Evolutionary conservation across 2,888 invertebrate genomes (phyloP), one percentile per base, ranked within the genome.

Genomic region (Prosopocoilus inquinatus): DNA sequence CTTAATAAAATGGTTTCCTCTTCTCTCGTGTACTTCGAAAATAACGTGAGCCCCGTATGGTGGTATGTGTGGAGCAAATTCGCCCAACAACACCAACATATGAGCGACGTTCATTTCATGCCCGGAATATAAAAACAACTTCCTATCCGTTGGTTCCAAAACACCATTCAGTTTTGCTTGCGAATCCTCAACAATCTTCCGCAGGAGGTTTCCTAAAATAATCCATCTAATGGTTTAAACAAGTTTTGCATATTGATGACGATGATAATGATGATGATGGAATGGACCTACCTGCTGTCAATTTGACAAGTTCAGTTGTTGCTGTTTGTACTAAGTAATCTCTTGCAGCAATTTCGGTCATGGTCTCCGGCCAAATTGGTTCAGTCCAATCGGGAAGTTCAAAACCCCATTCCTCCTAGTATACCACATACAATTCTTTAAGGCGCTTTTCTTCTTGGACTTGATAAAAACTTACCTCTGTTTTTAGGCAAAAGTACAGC

Each of bases 101-200:
- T 78, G 70, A 1, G 79, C 76, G 3, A 84, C 67, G n/a, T 82
- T 82, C 1, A 79, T 77, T 63, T 84, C 83, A 66, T 84, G 84
- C 1, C 76, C 80, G n/a, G 79, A 75, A 63, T 78, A 80, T 9
- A 70, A 57, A 46, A 64, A 62, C 4, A 70, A 55, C 55, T 69
- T 70, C 28, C 58, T 48, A 7, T 32, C 85, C 20, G 5, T 28
- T 28, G 20, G 20, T 1, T 53, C 62, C 57, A 58, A 32, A 9
- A 9, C n/a, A 7, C 46, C 46, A 8, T 12, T 20, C 12, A 46
- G 15, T 33, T 46, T 46, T 12, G 46, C 46, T n/a, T 20, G 12
- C 7, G 46, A 16, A 12, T 46, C 46, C 1, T 3, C 33, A n/a
- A 46, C 8, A 9, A 46, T 46, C 15, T 46, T 46, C 7, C 12